A percentile compares a stretch with the other conserved stretches of the same genome.
These are phyloP conservation scores for Anhinga rufa DNA, from an alignment of 2,113 vertebrate species.

Conservation along the genomic window DNA sequence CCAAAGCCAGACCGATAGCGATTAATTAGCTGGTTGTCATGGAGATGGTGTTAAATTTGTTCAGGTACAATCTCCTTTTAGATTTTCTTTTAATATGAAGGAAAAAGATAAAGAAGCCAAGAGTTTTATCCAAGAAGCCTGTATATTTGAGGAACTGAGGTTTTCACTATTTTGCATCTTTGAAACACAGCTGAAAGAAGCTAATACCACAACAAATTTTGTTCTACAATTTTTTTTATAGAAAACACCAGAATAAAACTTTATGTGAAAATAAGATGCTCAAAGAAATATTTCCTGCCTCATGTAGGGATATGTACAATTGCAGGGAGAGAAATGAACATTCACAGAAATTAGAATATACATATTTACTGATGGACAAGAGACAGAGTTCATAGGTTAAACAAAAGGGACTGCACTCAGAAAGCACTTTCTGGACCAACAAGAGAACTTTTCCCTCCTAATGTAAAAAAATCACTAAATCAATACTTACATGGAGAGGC, in stretches of 20 bases:
- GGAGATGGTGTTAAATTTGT: slow-evolving; percentile 56
- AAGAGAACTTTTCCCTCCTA: background rate
- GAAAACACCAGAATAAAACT: background rate
- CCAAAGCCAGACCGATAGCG: slow-evolving; percentile 34
- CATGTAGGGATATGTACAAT: background rate
- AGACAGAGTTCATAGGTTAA: background rate
- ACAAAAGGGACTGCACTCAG: background rate
- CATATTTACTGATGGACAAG: background rate
- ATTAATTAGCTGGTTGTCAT: slow-evolving; percentile 70
- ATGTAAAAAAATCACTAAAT: background rate
- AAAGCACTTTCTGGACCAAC: background rate
- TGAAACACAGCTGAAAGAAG: background rate
- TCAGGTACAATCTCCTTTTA: slow-evolving; percentile 59
- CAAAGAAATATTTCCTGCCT: background rate
- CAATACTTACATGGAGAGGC: background rate
- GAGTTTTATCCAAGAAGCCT: background rate
- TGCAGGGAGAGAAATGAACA: background rate
- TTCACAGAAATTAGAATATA: background rate
- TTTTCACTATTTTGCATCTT: background rate
- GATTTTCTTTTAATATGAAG: slow-evolving; percentile 30
- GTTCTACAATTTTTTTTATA: background rate
- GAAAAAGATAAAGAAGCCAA: slow-evolving; percentile 15
- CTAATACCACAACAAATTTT: background rate
- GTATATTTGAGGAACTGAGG: background rate
- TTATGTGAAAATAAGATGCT: background rate